phyloP scores from a whole-genome alignment of 2,797 vertebrate genomes.

The Syndactyla subalaris region DNA sequence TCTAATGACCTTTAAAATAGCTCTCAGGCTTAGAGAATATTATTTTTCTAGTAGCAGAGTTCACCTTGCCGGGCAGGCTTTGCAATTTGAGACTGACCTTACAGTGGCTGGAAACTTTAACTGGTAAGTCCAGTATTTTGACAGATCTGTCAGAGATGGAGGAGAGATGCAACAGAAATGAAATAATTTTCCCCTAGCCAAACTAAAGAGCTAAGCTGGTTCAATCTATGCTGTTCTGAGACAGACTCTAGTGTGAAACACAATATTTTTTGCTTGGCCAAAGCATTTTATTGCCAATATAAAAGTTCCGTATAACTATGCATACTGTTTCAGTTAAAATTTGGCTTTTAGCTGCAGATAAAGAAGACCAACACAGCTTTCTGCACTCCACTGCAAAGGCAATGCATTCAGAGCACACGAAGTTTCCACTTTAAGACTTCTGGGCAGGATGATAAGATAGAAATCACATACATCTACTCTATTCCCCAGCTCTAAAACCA shows the following conservation, averaged over 20 bases:
- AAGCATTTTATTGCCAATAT: neutral
- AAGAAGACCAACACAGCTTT: neutral
- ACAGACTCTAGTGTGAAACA: neutral
- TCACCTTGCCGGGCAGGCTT: neutral
- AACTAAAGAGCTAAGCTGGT: neutral
- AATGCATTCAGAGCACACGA: neutral
- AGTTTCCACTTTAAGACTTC: neutral
- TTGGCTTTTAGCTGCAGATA: neutral
- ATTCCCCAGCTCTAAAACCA: neutral
- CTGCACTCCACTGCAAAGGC: neutral
- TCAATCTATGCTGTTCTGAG: neutral
- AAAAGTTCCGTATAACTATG: neutral
- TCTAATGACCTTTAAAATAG: neutral
- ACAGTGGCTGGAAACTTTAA: neutral
- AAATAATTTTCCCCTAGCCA: neutral
- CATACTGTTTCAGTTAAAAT: slow-evolving; percentile 1
- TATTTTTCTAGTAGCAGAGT: neutral
- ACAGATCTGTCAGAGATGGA: neutral
- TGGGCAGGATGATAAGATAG: neutral
- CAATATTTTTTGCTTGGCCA: neutral
- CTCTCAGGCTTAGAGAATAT: neutral
- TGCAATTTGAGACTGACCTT: neutral
- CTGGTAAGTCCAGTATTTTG: neutral
- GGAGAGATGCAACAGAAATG: neutral
- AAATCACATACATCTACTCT: neutral